Evolutionary conservation across 2,113 vertebrate species (phyloP).

Genomic region (Dasyprocta punctata): DNA sequence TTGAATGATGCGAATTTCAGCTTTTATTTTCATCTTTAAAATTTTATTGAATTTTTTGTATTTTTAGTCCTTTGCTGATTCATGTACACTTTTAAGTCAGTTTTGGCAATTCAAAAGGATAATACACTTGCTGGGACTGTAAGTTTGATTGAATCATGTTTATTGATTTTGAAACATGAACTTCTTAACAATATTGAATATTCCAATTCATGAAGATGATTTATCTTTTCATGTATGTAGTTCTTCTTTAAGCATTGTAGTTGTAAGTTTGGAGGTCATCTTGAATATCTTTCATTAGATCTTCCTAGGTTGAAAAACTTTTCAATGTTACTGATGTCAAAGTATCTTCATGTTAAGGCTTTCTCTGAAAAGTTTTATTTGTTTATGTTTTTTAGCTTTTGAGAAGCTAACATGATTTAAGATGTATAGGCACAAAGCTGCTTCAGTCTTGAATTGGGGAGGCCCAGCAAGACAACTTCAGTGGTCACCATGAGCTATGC

Average conservation of each 20-base stretch:
- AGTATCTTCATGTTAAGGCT: not conserved
- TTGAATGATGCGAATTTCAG: not conserved
- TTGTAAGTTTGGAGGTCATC: not conserved
- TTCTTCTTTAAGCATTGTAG: not conserved
- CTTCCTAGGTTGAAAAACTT: not conserved
- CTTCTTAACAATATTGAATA: not conserved
- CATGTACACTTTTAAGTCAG: not conserved
- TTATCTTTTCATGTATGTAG: not conserved
- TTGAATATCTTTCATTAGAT: not conserved
- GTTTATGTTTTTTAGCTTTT: not conserved
- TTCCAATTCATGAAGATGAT: not conserved
- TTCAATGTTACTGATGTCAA: not conserved
- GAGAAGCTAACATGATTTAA: not conserved
- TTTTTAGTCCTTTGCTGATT: not conserved
- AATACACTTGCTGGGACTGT: not conserved
- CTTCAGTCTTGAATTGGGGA: not conserved
- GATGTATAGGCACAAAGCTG: not conserved
- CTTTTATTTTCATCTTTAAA: not conserved
- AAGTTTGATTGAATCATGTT: not conserved
- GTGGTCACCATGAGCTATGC: not conserved
- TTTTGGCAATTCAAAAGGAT: not conserved
- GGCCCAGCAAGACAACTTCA: not conserved
- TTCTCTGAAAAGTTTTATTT: not conserved
- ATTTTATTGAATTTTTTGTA: not conserved
- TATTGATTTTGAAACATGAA: not conserved